Evolutionary conservation across 2,797 vertebrate species (phyloP).

Genomic region (Scomberomorus guttatus): DNA sequence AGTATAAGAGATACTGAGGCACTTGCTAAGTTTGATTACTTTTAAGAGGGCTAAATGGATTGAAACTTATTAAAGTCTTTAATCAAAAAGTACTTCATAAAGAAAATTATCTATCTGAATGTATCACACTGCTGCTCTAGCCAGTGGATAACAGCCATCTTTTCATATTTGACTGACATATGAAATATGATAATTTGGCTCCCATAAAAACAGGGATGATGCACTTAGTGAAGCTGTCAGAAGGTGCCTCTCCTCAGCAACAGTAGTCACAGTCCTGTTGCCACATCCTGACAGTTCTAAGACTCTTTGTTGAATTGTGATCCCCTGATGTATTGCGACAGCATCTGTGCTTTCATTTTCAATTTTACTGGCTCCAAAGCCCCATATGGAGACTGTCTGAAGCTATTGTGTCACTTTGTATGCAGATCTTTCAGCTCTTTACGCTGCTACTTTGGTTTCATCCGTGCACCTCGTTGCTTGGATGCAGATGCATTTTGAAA

Average conservation of each 20-base stretch:
- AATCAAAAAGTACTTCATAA: constrained; percentile 71
- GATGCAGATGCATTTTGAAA: constrained; percentile 39
- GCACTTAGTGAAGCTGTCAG: constrained; percentile 67
- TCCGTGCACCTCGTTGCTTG: constrained; percentile 37
- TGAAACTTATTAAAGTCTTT: constrained; percentile 74
- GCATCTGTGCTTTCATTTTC: constrained; percentile 85
- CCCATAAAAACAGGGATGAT: constrained; percentile 49
- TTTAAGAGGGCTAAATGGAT: constrained; percentile 72
- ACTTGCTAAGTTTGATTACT: constrained; percentile 67
- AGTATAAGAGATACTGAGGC: constrained; percentile 63
- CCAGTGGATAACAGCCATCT: constrained; percentile 48
- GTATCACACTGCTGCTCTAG: constrained; percentile 49
- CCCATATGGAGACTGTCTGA: constrained; percentile 83
- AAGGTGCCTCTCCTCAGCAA: constrained; percentile 40
- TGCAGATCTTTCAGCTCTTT: constrained; percentile 64
- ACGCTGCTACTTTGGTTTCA: constrained; percentile 27
- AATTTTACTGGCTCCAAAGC: constrained; percentile 70
- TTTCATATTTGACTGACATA: constrained; percentile 62
- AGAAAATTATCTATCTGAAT: constrained; percentile 60
- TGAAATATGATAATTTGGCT: constrained; percentile 68
- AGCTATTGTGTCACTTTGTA: constrained; percentile 74
- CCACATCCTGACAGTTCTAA: constrained; percentile 77
- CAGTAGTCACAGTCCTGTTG: constrained; percentile 57
- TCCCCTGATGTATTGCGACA: constrained; percentile 79
- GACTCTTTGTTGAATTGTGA: constrained; percentile 80